Conservation (phyloP, 2,797 vertebrate genomes). For the Spatula clypeata region DNA sequence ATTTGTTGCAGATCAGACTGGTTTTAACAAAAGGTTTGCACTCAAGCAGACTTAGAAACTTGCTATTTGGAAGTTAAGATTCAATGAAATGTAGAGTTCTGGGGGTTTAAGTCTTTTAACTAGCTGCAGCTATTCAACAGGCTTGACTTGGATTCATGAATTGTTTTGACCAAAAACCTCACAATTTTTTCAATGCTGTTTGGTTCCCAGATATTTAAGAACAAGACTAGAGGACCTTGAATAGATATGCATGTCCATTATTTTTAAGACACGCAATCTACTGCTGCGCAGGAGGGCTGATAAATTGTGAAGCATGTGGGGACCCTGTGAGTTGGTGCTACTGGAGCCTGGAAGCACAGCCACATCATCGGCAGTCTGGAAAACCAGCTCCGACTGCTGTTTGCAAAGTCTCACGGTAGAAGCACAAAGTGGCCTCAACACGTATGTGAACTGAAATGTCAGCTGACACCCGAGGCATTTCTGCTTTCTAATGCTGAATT, state of each 20-base stretch:
- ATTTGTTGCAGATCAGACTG: constrained; percentile 38
- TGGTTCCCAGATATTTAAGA: not conserved
- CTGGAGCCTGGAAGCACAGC: not conserved
- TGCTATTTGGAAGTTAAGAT: constrained; percentile 13
- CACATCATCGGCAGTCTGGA: not conserved
- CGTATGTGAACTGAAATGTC: not conserved
- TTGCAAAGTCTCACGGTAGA: not conserved
- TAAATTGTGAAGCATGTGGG: not conserved
- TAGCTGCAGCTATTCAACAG: not conserved
- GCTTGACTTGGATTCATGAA: not conserved
- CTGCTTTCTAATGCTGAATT: not conserved
- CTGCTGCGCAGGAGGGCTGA: not conserved
- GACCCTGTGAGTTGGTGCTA: not conserved
- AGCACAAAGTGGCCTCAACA: not conserved
- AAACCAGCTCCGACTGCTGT: not conserved
- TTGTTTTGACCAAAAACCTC: not conserved
- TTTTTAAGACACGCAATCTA: not conserved
- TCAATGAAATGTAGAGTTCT: not conserved
- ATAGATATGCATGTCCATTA: fast-evolving
- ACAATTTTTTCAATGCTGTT: not conserved
- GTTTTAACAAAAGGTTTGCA: constrained; percentile 46
- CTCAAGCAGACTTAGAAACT: not conserved
- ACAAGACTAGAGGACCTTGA: not conserved
- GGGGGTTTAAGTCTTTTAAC: not conserved
- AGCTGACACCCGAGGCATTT: not conserved